Percentiles rank a stretch among this genome's conserved stretches.
Evolutionary conservation across 2,113 vertebrate genomes (phyloP).

Genomic region (Potamarius usumacintae): DNA sequence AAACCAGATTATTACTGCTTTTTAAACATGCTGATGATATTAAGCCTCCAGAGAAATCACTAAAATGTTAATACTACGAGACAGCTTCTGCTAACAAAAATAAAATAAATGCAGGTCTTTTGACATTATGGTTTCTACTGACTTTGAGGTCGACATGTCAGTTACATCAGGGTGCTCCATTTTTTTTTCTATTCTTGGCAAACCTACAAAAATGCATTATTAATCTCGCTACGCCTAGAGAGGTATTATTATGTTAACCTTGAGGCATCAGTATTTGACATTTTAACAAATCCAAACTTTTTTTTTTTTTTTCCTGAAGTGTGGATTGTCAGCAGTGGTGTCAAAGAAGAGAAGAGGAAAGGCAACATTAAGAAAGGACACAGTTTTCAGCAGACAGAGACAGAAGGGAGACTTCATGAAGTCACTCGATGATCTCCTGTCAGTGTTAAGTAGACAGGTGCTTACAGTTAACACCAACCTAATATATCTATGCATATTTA

Average conservation of each 20-base stretch:
- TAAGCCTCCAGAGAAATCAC: constrained; percentile 48
- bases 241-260: constrained; percentile 68
- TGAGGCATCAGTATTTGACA: constrained; percentile 65
- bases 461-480: constrained; percentile 95
- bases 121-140: constrained; percentile 61
- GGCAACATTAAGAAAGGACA: constrained; percentile 85
- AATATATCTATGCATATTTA: constrained; percentile 98
- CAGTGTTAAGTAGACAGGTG: constrained; percentile 97
- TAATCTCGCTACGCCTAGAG: constrained; percentile 63
- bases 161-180: constrained; percentile 57
- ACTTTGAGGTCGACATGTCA: constrained; percentile 67
- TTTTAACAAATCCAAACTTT: constrained; percentile 58
- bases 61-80: constrained; percentile 62
- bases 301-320: constrained; percentile 57
- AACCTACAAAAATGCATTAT: constrained; percentile 65
- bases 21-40: constrained; percentile 56
- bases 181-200: constrained; percentile 42
- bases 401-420: constrained; percentile 80
- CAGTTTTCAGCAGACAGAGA: constrained; percentile 74
- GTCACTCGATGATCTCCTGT: constrained; percentile 93
- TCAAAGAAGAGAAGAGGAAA: constrained; percentile 63
- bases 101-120: constrained; percentile 58
- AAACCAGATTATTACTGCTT: constrained; percentile 58
- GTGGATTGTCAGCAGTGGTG: constrained; percentile 70
- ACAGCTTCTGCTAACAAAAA: constrained; percentile 57